Base-by-base conservation (phyloP, 1,140 invertebrate species). In the Brachionus paranguensis region DNA sequence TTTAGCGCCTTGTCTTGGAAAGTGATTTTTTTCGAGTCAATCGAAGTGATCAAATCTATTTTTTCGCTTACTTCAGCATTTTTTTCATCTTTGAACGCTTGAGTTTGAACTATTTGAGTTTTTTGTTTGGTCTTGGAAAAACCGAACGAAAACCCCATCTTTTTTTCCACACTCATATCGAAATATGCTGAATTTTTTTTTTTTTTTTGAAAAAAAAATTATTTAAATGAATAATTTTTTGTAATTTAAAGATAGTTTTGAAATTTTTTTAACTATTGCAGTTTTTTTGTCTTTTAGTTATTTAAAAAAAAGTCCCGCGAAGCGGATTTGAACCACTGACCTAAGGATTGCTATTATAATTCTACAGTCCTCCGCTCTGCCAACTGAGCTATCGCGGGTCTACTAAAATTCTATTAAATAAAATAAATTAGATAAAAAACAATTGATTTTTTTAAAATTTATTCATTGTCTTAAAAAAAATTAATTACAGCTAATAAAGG, bases 81-180 rank as follows among this genome's bases (percentile, higher is more conserved):
- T 27, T 41, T 60, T 11, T 81, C 78, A 17, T 81, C 53, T 8
- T 11, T 10, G 27, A 60, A 64, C 20, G 53, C 41, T 27, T 81
- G n/a, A 11, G 53, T 37, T n/a, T 81, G 53, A 27, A 68, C 53
- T 27, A 81, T 45, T 45, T 45, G 33, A 5, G 64, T 43, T 47
- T 81, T 81, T 64, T 81, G 78, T 17, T 81, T 81, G 33, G 78
- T 81, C 33, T 81, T 81, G 14, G 78, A 81, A 81, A 81, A 81
- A 37, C 78, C 78, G 53, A 81, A 81, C 50, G 78, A 81, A 81
- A 81, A 81, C 2, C 53, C 27, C 20, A 29, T 81, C 53, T 81
- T 81, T 64, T 79, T 72, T 45, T 72, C 68, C 33, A 72, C 68
- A 72, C 41, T 72, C 68, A 72, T 72, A 20, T 6, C 17, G 8